Evolutionary conservation across 2,113 vertebrate genomes (phyloP), one percentile per base, ranked within the genome.

Genomic region (Siphamia tubifer): DNA sequence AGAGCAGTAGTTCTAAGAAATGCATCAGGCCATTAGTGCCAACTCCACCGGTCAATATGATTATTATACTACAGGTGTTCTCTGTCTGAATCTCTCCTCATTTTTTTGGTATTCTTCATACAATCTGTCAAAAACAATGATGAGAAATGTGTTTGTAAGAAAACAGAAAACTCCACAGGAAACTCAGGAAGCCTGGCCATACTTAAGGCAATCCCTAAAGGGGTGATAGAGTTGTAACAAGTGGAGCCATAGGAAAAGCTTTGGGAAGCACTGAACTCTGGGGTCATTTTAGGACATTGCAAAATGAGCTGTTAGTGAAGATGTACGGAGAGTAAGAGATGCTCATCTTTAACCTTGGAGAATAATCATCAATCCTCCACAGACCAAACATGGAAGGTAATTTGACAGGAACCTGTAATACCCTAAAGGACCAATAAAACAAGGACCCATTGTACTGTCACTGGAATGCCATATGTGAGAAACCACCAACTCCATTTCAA

Each of bases 1-100:
- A 36, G 36, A 72, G 74, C 71, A 42, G 49, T 54, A 60, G 74
- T 81, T 84, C 77, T 68, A 68, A 68, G 68, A 67, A 80, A 81
- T 51, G 61, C 44, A 24, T 49, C 17, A 24, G 40, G 30, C 34
- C 31, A 8, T n/a, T 17, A 0, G 11, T 51, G 71, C 77, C 81
- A 81, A 24, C 69, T 61, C 75, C 65, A 40, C 72, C 63, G 35
- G 65, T 60, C 69, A 73, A 72, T 49, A 12, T 36, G 42, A 69
- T 47, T 62, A 49, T 62, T 21, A 0, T 27, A 2, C 66, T 45
- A 45, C 75, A 80, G 73, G 75, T 75, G 73, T 49, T 64, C 44
- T 60, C 55, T 27, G 31, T 52, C 36, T 27, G 12, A 8, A 34
- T 53, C 15, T n/a, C 24, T 48, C 52, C 68, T 42, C 35, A 4